Percentiles rank a stretch among this genome's conserved stretches.
phyloP scores from a whole-genome alignment of 2,113 vertebrate genomes.

The Lycocorax pyrrhopterus region DNA sequence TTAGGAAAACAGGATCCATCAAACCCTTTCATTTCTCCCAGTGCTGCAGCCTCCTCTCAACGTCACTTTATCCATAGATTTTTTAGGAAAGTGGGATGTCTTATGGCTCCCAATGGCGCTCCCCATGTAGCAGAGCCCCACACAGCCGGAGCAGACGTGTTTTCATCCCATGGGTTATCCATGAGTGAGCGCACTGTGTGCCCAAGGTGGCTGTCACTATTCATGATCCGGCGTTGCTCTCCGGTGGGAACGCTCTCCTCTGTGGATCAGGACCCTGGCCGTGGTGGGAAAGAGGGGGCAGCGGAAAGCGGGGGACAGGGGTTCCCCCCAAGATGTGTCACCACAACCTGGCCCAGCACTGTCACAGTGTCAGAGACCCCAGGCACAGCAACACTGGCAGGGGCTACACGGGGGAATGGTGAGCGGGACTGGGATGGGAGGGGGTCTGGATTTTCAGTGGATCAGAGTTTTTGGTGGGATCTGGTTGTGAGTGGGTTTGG shows the following conservation, averaged over 20 bases:
- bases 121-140: background rate
- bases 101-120: background rate
- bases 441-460: rapidly evolving
- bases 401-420: rapidly evolving
- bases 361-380: background rate
- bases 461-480: background rate
- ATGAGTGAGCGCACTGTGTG: background rate
- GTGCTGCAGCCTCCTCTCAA: background rate
- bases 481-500: rapidly evolving
- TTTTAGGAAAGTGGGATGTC: background rate
- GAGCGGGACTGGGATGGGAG: background rate
- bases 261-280: rapidly evolving
- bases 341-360: background rate
- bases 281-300: rapidly evolving
- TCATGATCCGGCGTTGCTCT: rapidly evolving
- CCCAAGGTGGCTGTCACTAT: background rate
- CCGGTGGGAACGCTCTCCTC: background rate
- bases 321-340: background rate
- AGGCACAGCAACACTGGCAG: background rate
- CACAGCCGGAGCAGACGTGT: rapidly evolving
- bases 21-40: background rate
- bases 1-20: background rate
- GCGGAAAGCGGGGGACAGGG: background rate
- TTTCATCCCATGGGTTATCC: background rate
- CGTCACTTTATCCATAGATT: rapidly evolving